Evolutionary conservation across 1,140 invertebrate genomes (phyloP).

Genomic region (Drosophila dunni): DNA sequence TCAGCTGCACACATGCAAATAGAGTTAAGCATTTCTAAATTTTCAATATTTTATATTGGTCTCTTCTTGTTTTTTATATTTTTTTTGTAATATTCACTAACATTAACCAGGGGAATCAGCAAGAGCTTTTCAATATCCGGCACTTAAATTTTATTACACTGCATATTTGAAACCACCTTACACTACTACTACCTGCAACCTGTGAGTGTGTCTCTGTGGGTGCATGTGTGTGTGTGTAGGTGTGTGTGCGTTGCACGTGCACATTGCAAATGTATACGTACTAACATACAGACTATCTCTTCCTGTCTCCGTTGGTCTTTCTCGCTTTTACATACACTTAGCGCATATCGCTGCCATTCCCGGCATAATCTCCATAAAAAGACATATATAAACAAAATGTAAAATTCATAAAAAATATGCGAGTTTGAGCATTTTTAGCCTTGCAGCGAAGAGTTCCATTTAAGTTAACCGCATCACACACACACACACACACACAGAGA

Average conservation of each 20-base stretch:
- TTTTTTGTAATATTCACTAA: conserved; percentile 38
- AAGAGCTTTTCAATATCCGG: conserved; percentile 64
- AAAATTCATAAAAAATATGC: conserved; percentile 65
- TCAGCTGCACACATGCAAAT: not conserved
- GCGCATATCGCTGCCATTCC: conserved; percentile 23
- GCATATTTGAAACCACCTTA: conserved; percentile 51
- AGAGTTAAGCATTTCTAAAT: not conserved
- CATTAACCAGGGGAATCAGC: conserved; percentile 45
- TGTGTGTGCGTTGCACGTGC: conserved; percentile 29
- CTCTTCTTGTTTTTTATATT: conserved; percentile 6
- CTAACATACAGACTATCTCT: not conserved
- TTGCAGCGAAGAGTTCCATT: conserved; percentile 33
- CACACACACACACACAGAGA: conserved; percentile 6
- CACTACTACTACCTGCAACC: conserved; percentile 41
- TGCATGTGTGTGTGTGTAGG: too few species aligned
- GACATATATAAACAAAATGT: conserved; percentile 65
- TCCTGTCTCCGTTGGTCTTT: conserved; percentile 1
- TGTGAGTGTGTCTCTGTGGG: not conserved
- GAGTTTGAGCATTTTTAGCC: conserved; percentile 35
- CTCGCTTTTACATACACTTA: conserved; percentile 12
- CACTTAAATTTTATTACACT: conserved; percentile 71
- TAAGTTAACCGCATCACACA: conserved; percentile 25
- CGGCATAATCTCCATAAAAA: conserved; percentile 64
- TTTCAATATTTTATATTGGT: not conserved
- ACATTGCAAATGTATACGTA: conserved; percentile 10